Base-by-base conservation (phyloP, 2,888 invertebrate genomes). In the Ormyrus thymus region DNA sequence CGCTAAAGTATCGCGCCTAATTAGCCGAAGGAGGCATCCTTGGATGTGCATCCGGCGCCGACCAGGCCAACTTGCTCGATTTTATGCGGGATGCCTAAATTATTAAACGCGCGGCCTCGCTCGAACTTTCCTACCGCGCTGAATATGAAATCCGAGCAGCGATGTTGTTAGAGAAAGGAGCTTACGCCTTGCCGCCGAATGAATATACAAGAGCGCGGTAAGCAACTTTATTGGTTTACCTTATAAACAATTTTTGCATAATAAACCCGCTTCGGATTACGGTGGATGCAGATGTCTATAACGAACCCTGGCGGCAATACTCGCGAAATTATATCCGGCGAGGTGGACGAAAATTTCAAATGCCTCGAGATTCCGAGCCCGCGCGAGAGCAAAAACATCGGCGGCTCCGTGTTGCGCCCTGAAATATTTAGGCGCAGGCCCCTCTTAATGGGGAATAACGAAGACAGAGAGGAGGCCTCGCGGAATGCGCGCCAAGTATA, bases 361-460 rank as follows among this genome's bases (percentile, higher is more conserved):
- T 29, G 29, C 29, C 4, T 29, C 29, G 29, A 29, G 29, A 29
- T 29, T 29, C 29, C 29, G 29, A 29, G 29, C 29, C 29, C 4
- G 3, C 1, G 3, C 3, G 29, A 29, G 29, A 29, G 29, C 29
- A 29, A 29, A 29, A 29, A 29, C 29, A 4, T 2, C 29, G 4
- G 29, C 29, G 4, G 29, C 29, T 29, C 29, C 3, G 29, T 29
- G 29, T 29, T 29, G 61, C 79, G 58, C 74, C 65, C 83, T 85
- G 76, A 84, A 84, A 84, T 84, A 85, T 85, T 84, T 82, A 83
- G 81, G 78, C 81, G 71, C 70, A 69, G 72, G 78, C 81, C 78
- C 78, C 82, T 83, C 81, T 82, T 84, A 85, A 85, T 83, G 82
- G 82, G 83, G 84, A 84, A 84, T 86, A 86, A 86, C 85, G 85